phyloP scores from a whole-genome alignment of 2,888 invertebrate species.

The Rotaria magnacalcarata region DNA sequence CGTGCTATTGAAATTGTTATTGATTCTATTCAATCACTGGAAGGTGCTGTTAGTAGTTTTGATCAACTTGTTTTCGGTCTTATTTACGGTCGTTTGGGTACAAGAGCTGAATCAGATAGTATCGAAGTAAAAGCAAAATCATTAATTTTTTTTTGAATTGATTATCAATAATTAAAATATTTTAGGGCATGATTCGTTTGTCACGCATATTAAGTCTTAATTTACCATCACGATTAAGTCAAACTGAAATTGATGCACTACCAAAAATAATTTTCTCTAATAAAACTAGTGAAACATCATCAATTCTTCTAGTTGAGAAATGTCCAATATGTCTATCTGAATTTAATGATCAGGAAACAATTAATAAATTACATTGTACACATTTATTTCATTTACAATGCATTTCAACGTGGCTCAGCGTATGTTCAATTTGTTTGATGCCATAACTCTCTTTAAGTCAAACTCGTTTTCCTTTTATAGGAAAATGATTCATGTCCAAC shows the following conservation, averaged over 20 bases:
- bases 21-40: constrained; percentile 9
- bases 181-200: constrained; percentile 5
- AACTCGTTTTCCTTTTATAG: background rate
- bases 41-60: constrained; percentile 32
- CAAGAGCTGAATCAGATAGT: background rate
- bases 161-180: background rate
- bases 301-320: background rate
- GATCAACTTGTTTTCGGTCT: constrained; percentile 26
- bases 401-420: background rate
- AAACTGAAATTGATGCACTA: constrained; percentile 5
- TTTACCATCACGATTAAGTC: background rate
- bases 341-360: constrained; percentile 26
- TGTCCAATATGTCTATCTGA: constrained; percentile 31
- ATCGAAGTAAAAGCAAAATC: background rate
- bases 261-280: constrained; percentile 1
- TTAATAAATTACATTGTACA: constrained; percentile 34
- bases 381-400: constrained; percentile 31
- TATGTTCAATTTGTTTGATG: background rate
- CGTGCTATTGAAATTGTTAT: constrained; percentile 34
- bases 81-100: constrained; percentile 25
- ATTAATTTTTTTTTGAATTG: background rate
- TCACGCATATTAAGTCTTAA: background rate
- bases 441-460: background rate
- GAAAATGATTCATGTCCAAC: constrained; percentile 35
- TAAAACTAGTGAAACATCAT: background rate